These are phyloP conservation scores for Drosophila barbarae DNA, from an alignment of 2,888 invertebrate species.

Conservation along the genomic window DNA sequence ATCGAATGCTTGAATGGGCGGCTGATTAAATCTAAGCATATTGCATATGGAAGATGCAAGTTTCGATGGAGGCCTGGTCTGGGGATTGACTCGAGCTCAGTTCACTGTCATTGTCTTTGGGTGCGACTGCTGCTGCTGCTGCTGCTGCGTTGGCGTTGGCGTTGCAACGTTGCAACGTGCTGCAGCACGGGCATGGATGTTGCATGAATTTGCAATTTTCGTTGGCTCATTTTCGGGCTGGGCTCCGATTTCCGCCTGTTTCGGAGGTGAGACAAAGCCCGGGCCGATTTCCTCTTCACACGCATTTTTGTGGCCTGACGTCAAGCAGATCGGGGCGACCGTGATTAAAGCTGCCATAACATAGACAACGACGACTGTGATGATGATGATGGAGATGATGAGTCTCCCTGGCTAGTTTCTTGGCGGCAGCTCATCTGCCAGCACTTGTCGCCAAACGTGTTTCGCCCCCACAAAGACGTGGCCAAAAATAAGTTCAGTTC, in stretches of 20 bases:
- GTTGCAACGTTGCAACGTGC: conserved; percentile 2
- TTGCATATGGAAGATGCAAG: conserved; percentile 7
- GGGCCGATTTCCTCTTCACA: conserved; percentile 41
- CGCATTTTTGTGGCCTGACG: conserved; percentile 58
- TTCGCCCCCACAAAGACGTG: conserved; percentile 53
- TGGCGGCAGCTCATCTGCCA: conserved; percentile 31
- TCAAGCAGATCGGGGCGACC: conserved; percentile 36
- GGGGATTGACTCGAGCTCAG: conserved; percentile 11
- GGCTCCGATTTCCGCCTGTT: conserved; percentile 53
- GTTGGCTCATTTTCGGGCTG: conserved; percentile 23
- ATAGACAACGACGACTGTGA: neutral
- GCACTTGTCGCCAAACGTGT: conserved; percentile 64
- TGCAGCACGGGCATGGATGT: conserved; percentile 13
- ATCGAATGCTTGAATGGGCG: neutral
- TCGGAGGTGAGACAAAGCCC: conserved; percentile 8
- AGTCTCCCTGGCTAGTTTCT: conserved; percentile 29
- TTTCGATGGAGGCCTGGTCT: conserved; percentile 2
- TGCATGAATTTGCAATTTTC: conserved; percentile 48
- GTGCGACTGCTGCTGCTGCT: conserved; percentile 24
- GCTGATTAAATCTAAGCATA: conserved; percentile 21
- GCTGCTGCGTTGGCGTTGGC: conserved; percentile 45
- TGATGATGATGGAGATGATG: conserved; percentile 16
- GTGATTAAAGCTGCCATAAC: conserved; percentile 9
- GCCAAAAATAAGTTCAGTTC: conserved; percentile 46
- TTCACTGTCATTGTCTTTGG: conserved; percentile 55